Conservation (phyloP, 2,797 vertebrate genomes). For the Pseudocheirus occidentalis region DNA sequence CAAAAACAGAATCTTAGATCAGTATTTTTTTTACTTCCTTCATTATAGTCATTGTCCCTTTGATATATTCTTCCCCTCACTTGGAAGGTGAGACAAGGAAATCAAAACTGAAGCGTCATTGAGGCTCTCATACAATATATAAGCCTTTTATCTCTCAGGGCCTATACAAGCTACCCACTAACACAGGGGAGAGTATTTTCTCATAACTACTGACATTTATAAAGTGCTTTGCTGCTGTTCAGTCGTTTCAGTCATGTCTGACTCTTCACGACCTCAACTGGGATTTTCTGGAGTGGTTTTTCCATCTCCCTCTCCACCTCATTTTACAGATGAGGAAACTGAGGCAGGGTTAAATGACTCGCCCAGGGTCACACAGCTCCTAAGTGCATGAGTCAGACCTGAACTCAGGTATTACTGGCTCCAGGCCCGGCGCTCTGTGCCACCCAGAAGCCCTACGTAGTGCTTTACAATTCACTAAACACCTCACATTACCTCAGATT, state of each 20-base stretch:
- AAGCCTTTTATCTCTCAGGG: too few species aligned
- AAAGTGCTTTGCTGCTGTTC: neutral
- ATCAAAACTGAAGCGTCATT: neutral
- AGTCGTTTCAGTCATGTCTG: neutral
- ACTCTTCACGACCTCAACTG: neutral
- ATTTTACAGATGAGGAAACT: neutral
- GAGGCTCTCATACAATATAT: neutral
- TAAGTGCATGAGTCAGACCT: neutral
- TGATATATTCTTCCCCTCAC: neutral
- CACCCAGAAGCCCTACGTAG: neutral
- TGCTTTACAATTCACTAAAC: neutral
- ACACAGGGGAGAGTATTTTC: neutral
- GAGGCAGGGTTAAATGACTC: neutral
- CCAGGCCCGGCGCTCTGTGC: neutral
- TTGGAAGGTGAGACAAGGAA: neutral
- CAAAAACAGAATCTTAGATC: neutral
- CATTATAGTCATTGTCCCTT: neutral
- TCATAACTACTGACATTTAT: neutral
- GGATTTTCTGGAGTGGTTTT: neutral
- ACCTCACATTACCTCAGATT: neutral
- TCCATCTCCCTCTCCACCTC: neutral
- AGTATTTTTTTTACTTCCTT: neutral
- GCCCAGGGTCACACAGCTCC: neutral
- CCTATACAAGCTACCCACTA: neutral
- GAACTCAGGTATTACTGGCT: neutral